These are phyloP conservation scores for Zaprionus taronus DNA, from an alignment of 1,140 invertebrate genomes.

Conservation along the genomic window DNA sequence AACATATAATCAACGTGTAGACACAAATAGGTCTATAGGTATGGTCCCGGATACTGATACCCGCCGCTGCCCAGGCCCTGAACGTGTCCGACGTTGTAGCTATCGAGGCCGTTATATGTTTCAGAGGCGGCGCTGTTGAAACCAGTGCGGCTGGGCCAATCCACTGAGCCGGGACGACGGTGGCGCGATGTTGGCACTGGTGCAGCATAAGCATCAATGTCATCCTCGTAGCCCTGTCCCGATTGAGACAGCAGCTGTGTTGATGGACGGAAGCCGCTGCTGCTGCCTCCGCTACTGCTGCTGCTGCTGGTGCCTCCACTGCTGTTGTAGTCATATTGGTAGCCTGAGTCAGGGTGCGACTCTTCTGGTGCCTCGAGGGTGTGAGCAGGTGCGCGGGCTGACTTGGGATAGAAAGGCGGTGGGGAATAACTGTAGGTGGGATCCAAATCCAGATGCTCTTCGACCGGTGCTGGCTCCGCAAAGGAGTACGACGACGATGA, in stretches of 20 bases:
- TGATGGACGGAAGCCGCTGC: conserved; percentile 55
- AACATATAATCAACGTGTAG: background rate
- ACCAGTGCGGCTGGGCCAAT: conserved; percentile 42
- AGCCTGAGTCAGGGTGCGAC: conserved; percentile 17
- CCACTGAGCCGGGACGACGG: conserved; percentile 33
- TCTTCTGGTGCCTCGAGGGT: conserved; percentile 65
- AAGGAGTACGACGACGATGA: conserved; percentile 35
- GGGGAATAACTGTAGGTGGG: conserved; percentile 58
- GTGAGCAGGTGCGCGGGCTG: conserved; percentile 47
- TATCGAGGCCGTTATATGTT: conserved; percentile 64
- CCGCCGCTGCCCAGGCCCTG: conserved; percentile 56
- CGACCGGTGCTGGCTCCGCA: conserved; percentile 66
- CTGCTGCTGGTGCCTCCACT: background rate
- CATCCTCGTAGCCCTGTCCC: conserved; percentile 51
- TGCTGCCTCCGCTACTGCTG: conserved; percentile 9
- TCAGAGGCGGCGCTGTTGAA: conserved; percentile 43
- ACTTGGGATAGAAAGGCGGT: conserved; percentile 33
- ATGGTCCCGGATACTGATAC: conserved; percentile 64
- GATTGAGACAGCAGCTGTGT: conserved; percentile 40
- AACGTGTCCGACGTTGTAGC: conserved; percentile 68
- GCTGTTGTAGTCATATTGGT: conserved; percentile 47
- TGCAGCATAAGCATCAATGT: conserved; percentile 49
- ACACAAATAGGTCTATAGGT: conserved; percentile 39
- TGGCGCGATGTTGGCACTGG: conserved; percentile 26
- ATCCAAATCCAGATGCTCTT: conserved; percentile 59